phyloP scores from a whole-genome alignment of 2,113 vertebrate species.

The Panthera tigris region DNA sequence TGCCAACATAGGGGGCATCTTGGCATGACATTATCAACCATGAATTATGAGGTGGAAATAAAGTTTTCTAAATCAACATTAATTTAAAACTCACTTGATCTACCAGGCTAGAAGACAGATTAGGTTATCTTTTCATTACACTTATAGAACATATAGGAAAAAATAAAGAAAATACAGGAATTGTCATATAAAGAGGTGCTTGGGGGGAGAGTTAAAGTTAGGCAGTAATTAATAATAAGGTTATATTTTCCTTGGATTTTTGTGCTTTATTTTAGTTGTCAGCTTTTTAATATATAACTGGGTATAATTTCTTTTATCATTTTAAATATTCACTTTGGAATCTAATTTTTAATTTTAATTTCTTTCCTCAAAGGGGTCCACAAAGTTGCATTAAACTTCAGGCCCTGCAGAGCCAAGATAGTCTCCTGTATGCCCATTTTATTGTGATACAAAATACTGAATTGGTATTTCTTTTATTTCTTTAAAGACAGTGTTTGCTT shows the following conservation, averaged over 20 bases:
- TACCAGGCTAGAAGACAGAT: background rate
- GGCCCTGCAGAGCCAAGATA: background rate
- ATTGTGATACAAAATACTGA: slow-evolving; percentile 26
- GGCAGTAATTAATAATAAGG: background rate
- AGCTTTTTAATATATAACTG: background rate
- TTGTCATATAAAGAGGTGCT: background rate
- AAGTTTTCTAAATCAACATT: background rate
- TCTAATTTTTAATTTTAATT: background rate
- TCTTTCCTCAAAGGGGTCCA: background rate
- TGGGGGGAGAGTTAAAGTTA: background rate
- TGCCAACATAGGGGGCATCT: background rate
- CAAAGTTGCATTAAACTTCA: background rate
- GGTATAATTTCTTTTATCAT: background rate
- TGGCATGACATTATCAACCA: background rate
- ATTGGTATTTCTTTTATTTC: slow-evolving; percentile 24
- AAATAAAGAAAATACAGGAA: background rate
- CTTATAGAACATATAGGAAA: background rate
- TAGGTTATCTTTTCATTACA: background rate
- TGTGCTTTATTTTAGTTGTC: background rate
- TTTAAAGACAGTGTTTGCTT: slow-evolving; percentile 54
- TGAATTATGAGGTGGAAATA: background rate
- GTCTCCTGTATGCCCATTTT: background rate
- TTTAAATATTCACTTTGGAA: slow-evolving; percentile 23
- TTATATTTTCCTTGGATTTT: background rate
- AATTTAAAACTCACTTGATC: background rate